These are phyloP conservation scores for Drosophila lutescens DNA, from an alignment of 2,888 invertebrate genomes.

Conservation along the genomic window DNA sequence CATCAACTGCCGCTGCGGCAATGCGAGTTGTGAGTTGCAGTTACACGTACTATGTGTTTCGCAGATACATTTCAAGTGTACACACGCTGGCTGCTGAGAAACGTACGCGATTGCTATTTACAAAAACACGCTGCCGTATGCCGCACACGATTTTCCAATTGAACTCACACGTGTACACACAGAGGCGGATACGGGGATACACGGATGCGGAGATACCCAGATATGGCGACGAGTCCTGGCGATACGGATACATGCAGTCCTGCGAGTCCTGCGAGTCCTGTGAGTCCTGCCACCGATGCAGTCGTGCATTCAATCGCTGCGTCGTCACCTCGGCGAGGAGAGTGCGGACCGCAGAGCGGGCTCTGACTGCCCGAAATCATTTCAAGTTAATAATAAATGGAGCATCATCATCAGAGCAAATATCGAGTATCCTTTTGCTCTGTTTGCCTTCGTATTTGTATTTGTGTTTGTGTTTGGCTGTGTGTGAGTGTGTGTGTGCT, in stretches of 20 bases:
- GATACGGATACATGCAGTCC: slow-evolving; percentile 8
- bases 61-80: slow-evolving; percentile 56
- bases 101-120: slow-evolving; percentile 61
- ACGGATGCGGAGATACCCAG: slow-evolving; percentile 30
- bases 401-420: slow-evolving; percentile 79
- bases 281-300: slow-evolving; percentile 72
- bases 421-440: slow-evolving; percentile 60
- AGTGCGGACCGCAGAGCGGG: slow-evolving; percentile 11
- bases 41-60: slow-evolving; percentile 21
- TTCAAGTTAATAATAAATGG: slow-evolving; percentile 82
- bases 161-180: slow-evolving; percentile 78
- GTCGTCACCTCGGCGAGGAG: slow-evolving; percentile 77
- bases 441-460: slow-evolving; percentile 56
- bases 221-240: slow-evolving; percentile 8
- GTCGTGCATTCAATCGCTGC: slow-evolving; percentile 83
- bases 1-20: slow-evolving; percentile 21
- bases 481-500: slow-evolving; percentile 17
- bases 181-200: slow-evolving; percentile 20
- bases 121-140: slow-evolving; percentile 69
- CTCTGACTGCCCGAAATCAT: slow-evolving; percentile 72
- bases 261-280: background rate
- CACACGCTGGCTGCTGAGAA: slow-evolving; percentile 52
- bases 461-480: slow-evolving; percentile 31
- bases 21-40: slow-evolving; percentile 14
- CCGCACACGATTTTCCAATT: slow-evolving; percentile 84